A percentile compares a stretch with the other conserved stretches of the same genome.
Conservation (phyloP, 92 coral and sea anemone species). For the Montipora capitata region DNA sequence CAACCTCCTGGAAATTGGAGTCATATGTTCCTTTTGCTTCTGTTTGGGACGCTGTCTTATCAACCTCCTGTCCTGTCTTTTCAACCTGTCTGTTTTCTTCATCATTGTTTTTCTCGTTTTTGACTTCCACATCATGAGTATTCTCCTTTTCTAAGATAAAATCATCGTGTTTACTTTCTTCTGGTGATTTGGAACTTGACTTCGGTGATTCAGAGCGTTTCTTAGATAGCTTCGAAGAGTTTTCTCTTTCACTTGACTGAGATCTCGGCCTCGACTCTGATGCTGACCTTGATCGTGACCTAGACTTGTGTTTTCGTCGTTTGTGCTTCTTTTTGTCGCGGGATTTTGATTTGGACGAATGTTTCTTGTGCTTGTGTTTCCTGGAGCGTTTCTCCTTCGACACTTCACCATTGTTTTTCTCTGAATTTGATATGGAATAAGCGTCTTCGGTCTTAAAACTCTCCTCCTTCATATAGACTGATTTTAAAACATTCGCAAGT, state of each 20-base stretch:
- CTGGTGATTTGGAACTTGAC: slow-evolving; percentile 65
- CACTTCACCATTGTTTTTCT: slow-evolving; percentile 39
- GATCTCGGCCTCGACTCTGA: slow-evolving; percentile 56
- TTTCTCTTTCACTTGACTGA: slow-evolving; percentile 18
- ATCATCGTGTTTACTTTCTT: slow-evolving; percentile 18
- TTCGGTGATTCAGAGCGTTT: slow-evolving; percentile 29
- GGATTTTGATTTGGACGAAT: slow-evolving; percentile 62
- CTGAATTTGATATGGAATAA: slow-evolving; percentile 32
- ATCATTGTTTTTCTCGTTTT: background rate
- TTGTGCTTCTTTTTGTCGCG: slow-evolving; percentile 84
- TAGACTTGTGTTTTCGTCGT: slow-evolving; percentile 77
- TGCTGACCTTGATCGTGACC: slow-evolving; percentile 72
- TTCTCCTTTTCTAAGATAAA: slow-evolving; percentile 31
- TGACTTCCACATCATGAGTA: background rate
- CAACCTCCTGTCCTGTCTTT: background rate
- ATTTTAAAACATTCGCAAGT: slow-evolving; percentile 59
- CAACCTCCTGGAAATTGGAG: background rate
- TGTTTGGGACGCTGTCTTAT: background rate
- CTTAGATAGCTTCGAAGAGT: slow-evolving; percentile 15
- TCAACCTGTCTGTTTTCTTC: background rate
- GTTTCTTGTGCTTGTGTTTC: slow-evolving; percentile 90
- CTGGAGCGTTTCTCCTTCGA: slow-evolving; percentile 70
- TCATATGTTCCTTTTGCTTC: background rate
- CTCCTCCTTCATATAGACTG: slow-evolving; percentile 58
- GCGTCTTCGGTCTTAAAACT: slow-evolving; percentile 26